Percentiles rank a stretch among this genome's conserved stretches.
Conservation (phyloP, 2,888 invertebrate genomes). For the Netelia melanura region DNA sequence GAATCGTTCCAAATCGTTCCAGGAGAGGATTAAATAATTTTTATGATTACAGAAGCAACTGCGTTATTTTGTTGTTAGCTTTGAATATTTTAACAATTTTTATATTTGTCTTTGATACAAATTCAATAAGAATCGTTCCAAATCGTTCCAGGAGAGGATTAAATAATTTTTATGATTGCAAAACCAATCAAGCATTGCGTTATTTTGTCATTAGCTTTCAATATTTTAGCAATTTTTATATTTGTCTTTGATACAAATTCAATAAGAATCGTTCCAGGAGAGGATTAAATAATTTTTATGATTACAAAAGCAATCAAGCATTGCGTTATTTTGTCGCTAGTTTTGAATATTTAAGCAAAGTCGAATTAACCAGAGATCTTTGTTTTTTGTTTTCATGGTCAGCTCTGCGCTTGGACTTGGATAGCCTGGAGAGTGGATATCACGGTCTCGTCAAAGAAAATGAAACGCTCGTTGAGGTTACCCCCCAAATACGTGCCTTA, state of each 20-base stretch:
- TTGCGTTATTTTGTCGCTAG: neutral
- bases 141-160: neutral
- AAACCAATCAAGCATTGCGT: too few species aligned
- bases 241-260: too few species aligned
- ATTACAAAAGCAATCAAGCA: too few species aligned
- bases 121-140: too few species aligned
- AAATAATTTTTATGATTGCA: neutral
- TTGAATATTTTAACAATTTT: too few species aligned
- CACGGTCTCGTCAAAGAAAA: slow-evolving; percentile 97
- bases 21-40: neutral
- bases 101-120: too few species aligned
- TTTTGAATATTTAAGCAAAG: neutral
- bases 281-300: neutral
- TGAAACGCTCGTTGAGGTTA: slow-evolving; percentile 96
- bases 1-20: too few species aligned
- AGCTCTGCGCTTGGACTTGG: slow-evolving; percentile 91
- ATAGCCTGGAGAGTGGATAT: slow-evolving; percentile 94
- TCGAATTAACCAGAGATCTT: slow-evolving; percentile 4
- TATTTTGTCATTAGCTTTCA: neutral
- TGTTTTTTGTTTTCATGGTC: slow-evolving; percentile 80
- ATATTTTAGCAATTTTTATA: neutral
- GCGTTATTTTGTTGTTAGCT: too few species aligned
- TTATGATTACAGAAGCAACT: too few species aligned
- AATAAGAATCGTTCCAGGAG: neutral
- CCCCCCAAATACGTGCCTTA: slow-evolving; percentile 94